Evolutionary conservation across 2,888 invertebrate species (phyloP), one percentile per base, ranked within the genome.

Genomic region (Hedychridium roseum): DNA sequence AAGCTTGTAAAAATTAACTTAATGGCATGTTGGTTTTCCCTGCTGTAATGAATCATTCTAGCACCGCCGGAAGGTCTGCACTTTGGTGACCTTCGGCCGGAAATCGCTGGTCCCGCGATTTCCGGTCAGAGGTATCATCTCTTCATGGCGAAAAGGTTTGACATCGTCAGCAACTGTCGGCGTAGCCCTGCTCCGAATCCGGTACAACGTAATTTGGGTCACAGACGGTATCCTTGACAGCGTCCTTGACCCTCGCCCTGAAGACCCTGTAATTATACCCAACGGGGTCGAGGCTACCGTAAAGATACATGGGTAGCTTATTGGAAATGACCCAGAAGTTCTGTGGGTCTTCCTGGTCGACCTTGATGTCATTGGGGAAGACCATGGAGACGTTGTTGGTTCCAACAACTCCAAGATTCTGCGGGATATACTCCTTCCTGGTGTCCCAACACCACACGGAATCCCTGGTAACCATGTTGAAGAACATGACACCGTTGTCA

Each of bases 371-470:
- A 66, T 92, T 92, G 0, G 92, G 92, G 71, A 92, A 92, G 11
- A 90, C 81, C 52, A 92, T 79, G 0, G 88, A 85, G 6, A 84
- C 83, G 2, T 82, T 77, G 74, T 86, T 86, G 26, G 80, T 76
- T 0, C 87, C 88, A 1, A 90, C 82, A 1, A 88, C 77, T 0
- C 85, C 88, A 14, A 86, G 78, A 60, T 87, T 88, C 5, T 80
- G 79, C 20, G 84, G 83, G 28, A 80, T 81, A 68, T 91, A 91
- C 0, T 87, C 84, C 62, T 89, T 90, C 0, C 82, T 81, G 0
- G 86, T 87, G 64, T 92, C 88, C 92, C 92, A 92, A 68, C 92
- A 92, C 31, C 88, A 90, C 0, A 93, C 79, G 11, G 87, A 85
- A 68, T 92, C 90, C 44, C 85, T 83, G 39, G 88, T 87, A 0